Conservation (phyloP, 2,797 vertebrate genomes). For the Epinephelus coioides region DNA sequence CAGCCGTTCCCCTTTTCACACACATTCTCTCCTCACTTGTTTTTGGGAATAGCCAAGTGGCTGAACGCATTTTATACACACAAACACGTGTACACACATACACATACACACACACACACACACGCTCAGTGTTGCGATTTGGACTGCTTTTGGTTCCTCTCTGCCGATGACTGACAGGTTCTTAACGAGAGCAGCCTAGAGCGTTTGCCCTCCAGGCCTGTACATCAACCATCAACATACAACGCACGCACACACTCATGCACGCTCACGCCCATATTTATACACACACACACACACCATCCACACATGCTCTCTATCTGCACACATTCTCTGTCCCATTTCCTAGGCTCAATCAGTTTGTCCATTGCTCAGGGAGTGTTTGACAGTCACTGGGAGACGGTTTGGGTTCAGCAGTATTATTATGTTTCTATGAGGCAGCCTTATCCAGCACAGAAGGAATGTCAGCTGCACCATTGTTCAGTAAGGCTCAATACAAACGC, state of each 20-base stretch:
- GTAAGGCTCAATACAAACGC: slow-evolving; percentile 56
- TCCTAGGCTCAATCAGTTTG: slow-evolving; percentile 64
- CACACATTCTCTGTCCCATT: slow-evolving; percentile 60
- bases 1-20: slow-evolving; percentile 7
- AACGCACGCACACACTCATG: slow-evolving; percentile 64
- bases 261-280: slow-evolving; percentile 8
- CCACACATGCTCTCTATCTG: slow-evolving; percentile 28
- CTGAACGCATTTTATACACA: slow-evolving; percentile 74
- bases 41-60: slow-evolving; percentile 74
- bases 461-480: slow-evolving; percentile 65
- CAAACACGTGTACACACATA: slow-evolving; percentile 60
- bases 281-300: slow-evolving; percentile 32
- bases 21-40: slow-evolving; percentile 51
- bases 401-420: slow-evolving; percentile 57
- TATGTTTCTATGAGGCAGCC: slow-evolving; percentile 62
- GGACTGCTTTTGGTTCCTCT: slow-evolving; percentile 83
- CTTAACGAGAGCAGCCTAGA: slow-evolving; percentile 85
- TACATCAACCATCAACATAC: slow-evolving; percentile 83
- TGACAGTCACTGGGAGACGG: slow-evolving; percentile 73
- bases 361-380: slow-evolving; percentile 60
- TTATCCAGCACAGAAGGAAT: slow-evolving; percentile 62
- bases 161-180: slow-evolving; percentile 84
- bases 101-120: slow-evolving; percentile 62
- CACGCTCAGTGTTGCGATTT: slow-evolving; percentile 74
- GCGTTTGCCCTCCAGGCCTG: slow-evolving; percentile 82